Evolutionary conservation across 2,797 vertebrate species (phyloP).

Genomic region (Vireo griseus): DNA sequence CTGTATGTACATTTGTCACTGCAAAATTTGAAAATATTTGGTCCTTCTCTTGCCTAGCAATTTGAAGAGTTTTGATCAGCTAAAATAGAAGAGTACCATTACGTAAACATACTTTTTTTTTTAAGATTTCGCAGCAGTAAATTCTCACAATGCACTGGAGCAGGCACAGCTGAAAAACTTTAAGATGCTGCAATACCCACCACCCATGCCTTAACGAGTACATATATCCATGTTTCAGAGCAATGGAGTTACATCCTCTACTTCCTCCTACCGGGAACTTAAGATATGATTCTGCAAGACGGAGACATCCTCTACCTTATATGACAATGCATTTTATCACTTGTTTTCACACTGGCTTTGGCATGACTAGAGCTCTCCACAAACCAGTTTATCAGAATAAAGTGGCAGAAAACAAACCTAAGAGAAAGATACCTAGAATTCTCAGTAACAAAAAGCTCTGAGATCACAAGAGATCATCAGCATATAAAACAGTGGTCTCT

Average conservation of each 20-base stretch:
- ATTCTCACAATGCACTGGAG: background rate
- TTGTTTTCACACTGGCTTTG: background rate
- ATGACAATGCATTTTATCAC: background rate
- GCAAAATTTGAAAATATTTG: background rate
- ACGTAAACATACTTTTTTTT: background rate
- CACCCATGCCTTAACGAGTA: background rate
- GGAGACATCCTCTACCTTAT: background rate
- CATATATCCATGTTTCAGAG: background rate
- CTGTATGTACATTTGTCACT: fast-evolving
- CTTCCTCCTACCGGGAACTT: background rate
- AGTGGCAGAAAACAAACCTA: background rate
- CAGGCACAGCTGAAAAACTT: background rate
- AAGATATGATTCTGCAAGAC: background rate
- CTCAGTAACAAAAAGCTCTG: background rate
- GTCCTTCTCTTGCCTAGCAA: background rate
- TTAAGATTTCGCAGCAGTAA: background rate
- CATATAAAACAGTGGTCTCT: background rate
- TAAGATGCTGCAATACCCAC: background rate
- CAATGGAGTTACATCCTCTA: background rate
- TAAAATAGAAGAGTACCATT: background rate
- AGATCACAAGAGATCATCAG: background rate
- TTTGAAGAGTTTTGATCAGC: background rate
- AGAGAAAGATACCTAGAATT: background rate
- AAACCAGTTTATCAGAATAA: background rate
- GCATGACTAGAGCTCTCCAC: background rate